Conservation (phyloP, 1,140 invertebrate genomes). For the Danaus melanippus region DNA sequence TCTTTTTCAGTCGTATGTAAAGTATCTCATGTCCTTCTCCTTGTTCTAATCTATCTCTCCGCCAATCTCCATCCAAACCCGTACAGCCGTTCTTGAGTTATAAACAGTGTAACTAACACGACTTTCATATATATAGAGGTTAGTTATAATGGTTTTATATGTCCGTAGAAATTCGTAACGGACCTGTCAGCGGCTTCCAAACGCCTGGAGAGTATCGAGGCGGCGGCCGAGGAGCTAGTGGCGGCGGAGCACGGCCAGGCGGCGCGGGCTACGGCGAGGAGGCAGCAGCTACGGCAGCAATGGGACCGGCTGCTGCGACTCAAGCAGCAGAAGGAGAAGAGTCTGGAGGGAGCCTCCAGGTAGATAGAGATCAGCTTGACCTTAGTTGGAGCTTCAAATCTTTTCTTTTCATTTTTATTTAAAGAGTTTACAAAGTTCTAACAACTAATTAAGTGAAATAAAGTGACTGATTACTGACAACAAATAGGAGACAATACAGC, state of each 20-base stretch:
- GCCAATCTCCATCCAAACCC: too few relatives aligned
- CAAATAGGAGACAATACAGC: too few relatives aligned
- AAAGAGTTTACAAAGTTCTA: too few relatives aligned
- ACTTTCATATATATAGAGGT: background rate
- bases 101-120: too few relatives aligned
- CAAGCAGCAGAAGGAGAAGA: slow-evolving; percentile 92
- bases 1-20: too few relatives aligned
- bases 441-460: too few relatives aligned
- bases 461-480: too few relatives aligned
- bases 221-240: slow-evolving; percentile 87
- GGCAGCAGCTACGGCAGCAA: slow-evolving; percentile 88
- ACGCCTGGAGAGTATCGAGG: slow-evolving; percentile 90
- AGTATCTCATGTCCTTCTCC: too few relatives aligned
- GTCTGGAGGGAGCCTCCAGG: slow-evolving; percentile 90
- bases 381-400: too few relatives aligned
- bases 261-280: slow-evolving; percentile 85
- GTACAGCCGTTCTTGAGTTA: too few relatives aligned
- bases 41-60: too few relatives aligned
- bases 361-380: slow-evolving; percentile 22
- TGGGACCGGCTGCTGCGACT: slow-evolving; percentile 92
- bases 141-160: background rate
- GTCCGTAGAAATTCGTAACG: slow-evolving; percentile 89
- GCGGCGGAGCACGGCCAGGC: slow-evolving; percentile 90
- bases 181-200: slow-evolving; percentile 94
- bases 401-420: too few relatives aligned